Conservation (phyloP, 2,888 invertebrate species). For the Periphyllus acericola region DNA sequence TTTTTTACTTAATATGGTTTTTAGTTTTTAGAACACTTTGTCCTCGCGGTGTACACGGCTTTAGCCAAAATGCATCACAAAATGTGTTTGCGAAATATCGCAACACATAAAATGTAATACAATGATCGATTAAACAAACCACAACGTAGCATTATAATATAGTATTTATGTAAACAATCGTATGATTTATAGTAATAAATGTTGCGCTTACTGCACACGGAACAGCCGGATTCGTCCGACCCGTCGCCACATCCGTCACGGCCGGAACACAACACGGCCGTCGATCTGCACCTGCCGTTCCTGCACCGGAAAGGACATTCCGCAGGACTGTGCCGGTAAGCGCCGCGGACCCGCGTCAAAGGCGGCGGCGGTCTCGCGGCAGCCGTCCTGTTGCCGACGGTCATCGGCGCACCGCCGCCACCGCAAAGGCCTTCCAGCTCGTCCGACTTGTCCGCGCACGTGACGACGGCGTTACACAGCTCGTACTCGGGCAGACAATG, state of each 20-base stretch:
- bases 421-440: slow-evolving; percentile 84
- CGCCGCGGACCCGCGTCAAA: slow-evolving; percentile 61
- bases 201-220: slow-evolving; percentile 78
- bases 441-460: slow-evolving; percentile 89
- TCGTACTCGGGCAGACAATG: slow-evolving; percentile 90
- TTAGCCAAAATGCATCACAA: no score
- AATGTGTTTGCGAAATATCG: no score
- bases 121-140: no score
- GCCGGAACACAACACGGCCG: slow-evolving; percentile 89
- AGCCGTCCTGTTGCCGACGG: slow-evolving; percentile 66
- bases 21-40: no score
- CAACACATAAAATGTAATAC: no score
- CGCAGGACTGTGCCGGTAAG: slow-evolving; percentile 60
- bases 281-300: slow-evolving; percentile 88
- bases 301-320: slow-evolving; percentile 86
- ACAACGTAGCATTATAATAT: neutral
- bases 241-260: slow-evolving; percentile 92
- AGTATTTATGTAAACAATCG: neutral
- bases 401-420: slow-evolving; percentile 67
- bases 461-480: slow-evolving; percentile 89
- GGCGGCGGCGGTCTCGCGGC: slow-evolving; percentile 65
- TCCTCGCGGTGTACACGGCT: no score
- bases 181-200: no score
- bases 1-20: no score
- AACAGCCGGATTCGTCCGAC: slow-evolving; percentile 85